Percentiles rank a stretch among this genome's conserved stretches.
Conservation (phyloP, 2,888 invertebrate genomes). For the Acanthosepion esculentum region DNA sequence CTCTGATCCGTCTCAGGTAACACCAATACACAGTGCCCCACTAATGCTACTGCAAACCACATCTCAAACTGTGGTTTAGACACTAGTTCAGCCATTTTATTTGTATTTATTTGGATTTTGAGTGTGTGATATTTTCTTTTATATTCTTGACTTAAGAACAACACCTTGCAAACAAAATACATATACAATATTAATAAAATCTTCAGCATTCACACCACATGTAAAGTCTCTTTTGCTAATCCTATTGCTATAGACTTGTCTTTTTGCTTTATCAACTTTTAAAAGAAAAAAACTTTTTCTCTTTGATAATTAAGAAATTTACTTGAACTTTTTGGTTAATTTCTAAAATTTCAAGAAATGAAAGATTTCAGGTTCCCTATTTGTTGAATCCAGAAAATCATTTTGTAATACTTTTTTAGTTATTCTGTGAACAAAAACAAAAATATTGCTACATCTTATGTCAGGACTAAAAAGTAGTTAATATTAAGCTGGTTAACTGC, state of each 20-base stretch:
- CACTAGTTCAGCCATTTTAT: conserved; percentile 14
- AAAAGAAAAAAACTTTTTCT: neutral
- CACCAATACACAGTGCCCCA: conserved; percentile 40
- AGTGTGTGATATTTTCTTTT: neutral
- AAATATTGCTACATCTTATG: too few relatives aligned
- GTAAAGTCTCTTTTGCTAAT: neutral
- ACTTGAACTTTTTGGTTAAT: neutral
- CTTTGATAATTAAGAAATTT: neutral
- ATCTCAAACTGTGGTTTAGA: neutral
- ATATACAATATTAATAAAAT: neutral
- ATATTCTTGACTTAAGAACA: neutral
- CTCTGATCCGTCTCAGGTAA: conserved; percentile 46
- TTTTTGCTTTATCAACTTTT: neutral
- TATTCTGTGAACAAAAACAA: too few relatives aligned
- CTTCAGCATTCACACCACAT: neutral
- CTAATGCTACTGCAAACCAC: neutral
- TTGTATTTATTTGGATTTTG: neutral
- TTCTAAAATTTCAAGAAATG: neutral
- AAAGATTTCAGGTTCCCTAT: neutral
- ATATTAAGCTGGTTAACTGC: too few relatives aligned
- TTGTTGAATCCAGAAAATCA: too few relatives aligned
- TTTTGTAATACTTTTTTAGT: too few relatives aligned
- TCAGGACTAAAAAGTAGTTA: too few relatives aligned
- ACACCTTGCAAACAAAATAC: neutral
- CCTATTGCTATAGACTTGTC: neutral